Evolutionary conservation across 2,797 vertebrate species (phyloP), one percentile per base, ranked within the genome.

Genomic region (Zenarchopterus dispar): DNA sequence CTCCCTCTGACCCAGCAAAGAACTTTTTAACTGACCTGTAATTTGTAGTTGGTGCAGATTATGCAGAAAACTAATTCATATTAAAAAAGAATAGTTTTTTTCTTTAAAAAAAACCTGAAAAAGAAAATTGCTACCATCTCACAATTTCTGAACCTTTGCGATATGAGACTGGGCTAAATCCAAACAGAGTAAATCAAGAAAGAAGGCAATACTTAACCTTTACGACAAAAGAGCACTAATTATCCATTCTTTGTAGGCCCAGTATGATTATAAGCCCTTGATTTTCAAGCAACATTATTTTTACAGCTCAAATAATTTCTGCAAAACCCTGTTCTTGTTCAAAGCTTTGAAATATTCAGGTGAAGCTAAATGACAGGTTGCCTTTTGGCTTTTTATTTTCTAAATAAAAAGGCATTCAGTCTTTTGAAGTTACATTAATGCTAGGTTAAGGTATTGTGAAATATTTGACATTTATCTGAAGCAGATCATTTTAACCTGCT

Each of bases 371-470:
- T 45, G 44, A 56, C 63, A 39, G 19, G 26, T 62, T 21, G 50
- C n/a, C 28, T 41, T 66, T 79, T 36, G 22, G 52, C 8, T 28
- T 33, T 50, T 33, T 51, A 11, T 56, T 31, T 28, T 22, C 10
- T 1, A 41, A 56, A 56, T 43, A 57, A 80, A 73, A 72, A 53
- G 19, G 21, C 53, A 43, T 67, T 69, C 42, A 50, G n/a, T 33
- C n/a, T 10, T 84, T 74, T 80, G 62, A 84, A 76, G 51, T 7
- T 18, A 70, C 79, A 76, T 78, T 36, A 81, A 63, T 56, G 49
- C 23, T 18, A 36, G 41, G 56, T 65, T 16, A 73, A 70, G 61
- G 49, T 11, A 51, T 45, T 19, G 8, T 47, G 9, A 57, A 60
- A 49, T 49, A 67, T 80, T 65, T 63, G 46, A 39, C 7, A 7